These are phyloP conservation scores for Lasiurus cinereus DNA, from an alignment of 2,113 vertebrate species.

Conservation along the genomic window DNA sequence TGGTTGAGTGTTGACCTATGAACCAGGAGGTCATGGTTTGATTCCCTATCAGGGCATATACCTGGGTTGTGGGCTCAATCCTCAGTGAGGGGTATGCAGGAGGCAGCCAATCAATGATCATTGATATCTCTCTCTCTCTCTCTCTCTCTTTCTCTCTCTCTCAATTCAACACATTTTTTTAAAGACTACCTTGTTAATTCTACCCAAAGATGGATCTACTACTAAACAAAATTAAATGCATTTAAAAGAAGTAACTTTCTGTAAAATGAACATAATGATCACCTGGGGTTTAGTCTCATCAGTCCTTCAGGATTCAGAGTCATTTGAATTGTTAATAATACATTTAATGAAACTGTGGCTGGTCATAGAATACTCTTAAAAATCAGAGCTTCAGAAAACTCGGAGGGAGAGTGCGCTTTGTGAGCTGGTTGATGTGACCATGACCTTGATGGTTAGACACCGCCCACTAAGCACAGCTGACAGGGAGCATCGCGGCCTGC, in stretches of 20 bases:
- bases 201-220: not conserved
- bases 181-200: no score
- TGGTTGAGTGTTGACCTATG: no score
- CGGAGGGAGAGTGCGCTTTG: not conserved
- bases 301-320: not conserved
- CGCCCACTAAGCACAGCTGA: not conserved
- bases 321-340: not conserved
- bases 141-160: no score
- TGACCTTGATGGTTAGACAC: not conserved
- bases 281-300: not conserved
- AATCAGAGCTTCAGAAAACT: not conserved
- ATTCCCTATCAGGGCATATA: no score
- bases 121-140: no score
- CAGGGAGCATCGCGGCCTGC: not conserved
- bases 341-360: not conserved
- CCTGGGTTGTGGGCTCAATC: no score
- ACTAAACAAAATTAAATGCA: constrained; percentile 45
- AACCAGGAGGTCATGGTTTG: no score
- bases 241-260: constrained; percentile 31
- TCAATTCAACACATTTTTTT: no score
- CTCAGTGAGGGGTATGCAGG: no score
- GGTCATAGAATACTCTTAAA: not conserved
- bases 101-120: no score
- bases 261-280: not conserved
- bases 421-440: not conserved